Percentiles rank a stretch among this genome's conserved stretches.
These are phyloP conservation scores for Zhuqinia jingwanae DNA, from an alignment of 2,888 invertebrate genomes.

Conservation along the genomic window DNA sequence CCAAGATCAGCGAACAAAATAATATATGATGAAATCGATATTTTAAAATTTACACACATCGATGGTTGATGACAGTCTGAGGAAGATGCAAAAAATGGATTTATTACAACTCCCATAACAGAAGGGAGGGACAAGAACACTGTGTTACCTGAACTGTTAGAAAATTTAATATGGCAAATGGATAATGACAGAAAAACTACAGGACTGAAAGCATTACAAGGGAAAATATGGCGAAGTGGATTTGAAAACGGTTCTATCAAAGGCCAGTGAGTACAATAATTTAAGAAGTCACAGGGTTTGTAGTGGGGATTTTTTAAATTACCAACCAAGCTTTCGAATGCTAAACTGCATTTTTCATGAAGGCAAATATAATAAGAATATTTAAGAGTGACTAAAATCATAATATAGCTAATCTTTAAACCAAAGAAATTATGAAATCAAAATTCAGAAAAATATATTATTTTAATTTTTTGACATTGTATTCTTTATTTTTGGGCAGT, in stretches of 20 bases:
- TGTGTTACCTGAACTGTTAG: constrained; percentile 81
- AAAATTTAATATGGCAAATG: constrained; percentile 91
- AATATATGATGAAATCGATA: no score
- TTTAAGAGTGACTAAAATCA: no score
- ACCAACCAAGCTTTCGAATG: neutral
- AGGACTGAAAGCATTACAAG: constrained; percentile 93
- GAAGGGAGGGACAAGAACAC: constrained; percentile 77
- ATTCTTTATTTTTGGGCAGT: no score
- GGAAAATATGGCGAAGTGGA: constrained; percentile 93
- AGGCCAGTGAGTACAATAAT: constrained; percentile 92
- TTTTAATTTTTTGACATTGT: no score
- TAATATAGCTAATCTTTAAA: no score
- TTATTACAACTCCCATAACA: constrained; percentile 80
- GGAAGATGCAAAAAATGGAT: constrained; percentile 84
- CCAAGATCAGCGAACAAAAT: no score
- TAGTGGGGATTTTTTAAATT: no score
- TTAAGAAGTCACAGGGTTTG: no score
- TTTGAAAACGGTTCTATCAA: constrained; percentile 89
- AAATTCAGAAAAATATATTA: no score
- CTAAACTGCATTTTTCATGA: neutral
- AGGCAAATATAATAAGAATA: constrained; percentile 39
- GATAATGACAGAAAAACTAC: constrained; percentile 89
- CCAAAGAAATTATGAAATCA: no score
- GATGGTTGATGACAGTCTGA: constrained; percentile 81
- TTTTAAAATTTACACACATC: no score